Base-by-base conservation (phyloP, 2,113 vertebrate genomes). In the Peucedramus taeniatus region DNA sequence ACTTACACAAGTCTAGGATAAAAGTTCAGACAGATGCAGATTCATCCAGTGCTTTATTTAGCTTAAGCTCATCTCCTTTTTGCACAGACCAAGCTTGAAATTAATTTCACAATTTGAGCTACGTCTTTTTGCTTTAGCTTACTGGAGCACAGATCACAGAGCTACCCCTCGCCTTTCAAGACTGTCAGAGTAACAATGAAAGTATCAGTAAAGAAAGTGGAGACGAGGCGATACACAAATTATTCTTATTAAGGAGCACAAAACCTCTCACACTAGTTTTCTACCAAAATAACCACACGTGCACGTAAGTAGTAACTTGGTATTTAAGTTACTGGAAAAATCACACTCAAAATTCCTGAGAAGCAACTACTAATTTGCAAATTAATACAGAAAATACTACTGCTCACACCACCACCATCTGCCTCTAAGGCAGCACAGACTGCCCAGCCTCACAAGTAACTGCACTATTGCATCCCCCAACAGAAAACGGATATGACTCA, bases 401-500 rank as follows among this genome's bases (percentile, higher is more conserved):
- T 37, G 74, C n/a, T 90, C n/a, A 54, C 80, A 90, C 37, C 27
- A 86, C 8, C 31, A 44, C 64, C 61, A 71, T n/a, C 57, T 81
- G 88, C 59, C 80, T 47, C 30, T 9, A 44, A 66, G 57, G 50
- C 75, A 91, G 88, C 60, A 75, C 40, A 5, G 28, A 37, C 83
- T 75, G 82, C 75, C 87, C 65, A 54, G 53, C 44, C 76, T 81
- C 77, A 57, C 59, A 42, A 80, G 71, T 33, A 91, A 86, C 89
- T 90, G 90, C 72, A 87, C 40, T 83, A 37, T 40, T 93, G 80
- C 86, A 84, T 85, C 69, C 51, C 56, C 37, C 87, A 89, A 54
- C 84, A 87, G 93, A 93, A 96, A 97, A 75, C 79, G 93, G 97
- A 97, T 95, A 54, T 97, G 97, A 97, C 89, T 97, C 97, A 97